A percentile compares a stretch with the other conserved stretches of the same genome.
These are phyloP conservation scores for Gymnogyps californianus DNA, from an alignment of 2,113 vertebrate genomes.

Conservation along the genomic window DNA sequence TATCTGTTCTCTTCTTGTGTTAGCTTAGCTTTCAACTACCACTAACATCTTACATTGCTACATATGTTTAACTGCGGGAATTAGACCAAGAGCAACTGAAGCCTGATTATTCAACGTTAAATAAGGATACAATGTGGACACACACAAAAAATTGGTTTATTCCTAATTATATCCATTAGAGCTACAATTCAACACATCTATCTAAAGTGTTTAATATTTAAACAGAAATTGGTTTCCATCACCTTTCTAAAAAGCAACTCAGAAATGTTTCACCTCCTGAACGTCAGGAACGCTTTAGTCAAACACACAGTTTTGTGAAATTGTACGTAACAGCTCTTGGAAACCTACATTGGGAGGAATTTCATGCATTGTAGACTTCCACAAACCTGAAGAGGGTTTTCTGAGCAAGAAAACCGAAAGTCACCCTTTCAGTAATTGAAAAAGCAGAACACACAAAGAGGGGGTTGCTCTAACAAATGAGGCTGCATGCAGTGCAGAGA, in stretches of 20 bases:
- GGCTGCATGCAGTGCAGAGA: neutral
- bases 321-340: neutral
- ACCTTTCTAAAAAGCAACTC: neutral
- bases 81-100: neutral
- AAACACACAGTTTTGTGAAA: neutral
- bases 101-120: neutral
- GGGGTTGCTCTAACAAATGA: neutral
- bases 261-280: neutral
- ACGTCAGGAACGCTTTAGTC: neutral
- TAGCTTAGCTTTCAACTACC: neutral
- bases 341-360: neutral
- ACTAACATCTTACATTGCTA: neutral
- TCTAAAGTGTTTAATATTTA: neutral
- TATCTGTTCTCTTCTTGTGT: neutral
- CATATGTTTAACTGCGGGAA: neutral
- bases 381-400: neutral
- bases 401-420: conserved; percentile 14
- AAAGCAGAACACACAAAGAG: conserved; percentile 4
- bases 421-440: neutral
- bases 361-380: neutral
- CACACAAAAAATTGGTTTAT: neutral
- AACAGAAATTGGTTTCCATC: neutral
- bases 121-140: neutral
- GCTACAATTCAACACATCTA: neutral
- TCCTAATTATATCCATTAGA: neutral